Conservation (phyloP, 2,888 invertebrate genomes). For the Scaptomyza cyrtandrae region DNA sequence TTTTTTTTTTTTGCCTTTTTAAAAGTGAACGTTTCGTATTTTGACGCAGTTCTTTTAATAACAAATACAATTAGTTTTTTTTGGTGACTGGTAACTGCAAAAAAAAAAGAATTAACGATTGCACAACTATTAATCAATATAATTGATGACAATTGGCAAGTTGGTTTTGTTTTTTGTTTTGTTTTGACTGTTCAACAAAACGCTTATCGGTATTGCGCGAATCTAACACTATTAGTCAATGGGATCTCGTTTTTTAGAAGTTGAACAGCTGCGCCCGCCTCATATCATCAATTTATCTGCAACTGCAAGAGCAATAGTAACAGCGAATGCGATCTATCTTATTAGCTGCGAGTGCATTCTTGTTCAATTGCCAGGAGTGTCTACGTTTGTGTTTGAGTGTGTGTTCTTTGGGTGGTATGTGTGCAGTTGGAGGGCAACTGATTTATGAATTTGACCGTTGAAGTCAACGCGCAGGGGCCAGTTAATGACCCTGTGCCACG, state of each 20-base stretch:
- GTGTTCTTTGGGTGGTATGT: conserved; percentile 2
- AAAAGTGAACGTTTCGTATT: conserved; percentile 29
- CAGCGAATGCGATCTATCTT: conserved; percentile 51
- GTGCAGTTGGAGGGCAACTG: conserved; percentile 51
- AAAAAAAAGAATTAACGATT: conserved; percentile 7
- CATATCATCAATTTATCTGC: conserved; percentile 76
- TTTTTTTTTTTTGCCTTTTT: conserved; percentile 29
- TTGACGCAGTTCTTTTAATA: conserved; percentile 26
- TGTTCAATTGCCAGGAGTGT: conserved; percentile 42
- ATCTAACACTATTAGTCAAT: conserved; percentile 79
- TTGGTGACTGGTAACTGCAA: conserved; percentile 1
- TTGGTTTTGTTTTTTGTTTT: conserved; percentile 38
- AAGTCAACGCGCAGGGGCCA: conserved; percentile 56
- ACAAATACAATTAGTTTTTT: conserved; percentile 13
- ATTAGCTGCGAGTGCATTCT: conserved; percentile 65
- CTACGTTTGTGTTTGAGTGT: not conserved
- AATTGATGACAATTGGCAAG: conserved; percentile 76
- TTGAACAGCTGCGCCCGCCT: conserved; percentile 55
- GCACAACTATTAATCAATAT: conserved; percentile 70
- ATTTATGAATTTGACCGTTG: conserved; percentile 77
- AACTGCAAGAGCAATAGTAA: conserved; percentile 23
- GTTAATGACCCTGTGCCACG: conserved; percentile 72
- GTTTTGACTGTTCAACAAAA: conserved; percentile 65
- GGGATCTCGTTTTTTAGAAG: conserved; percentile 56
- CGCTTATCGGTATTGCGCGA: conserved; percentile 66